A percentile compares a stretch with the other conserved stretches of the same genome.
Evolutionary conservation across 2,888 invertebrate species (phyloP).

Genomic region (Cybosia mesomella): DNA sequence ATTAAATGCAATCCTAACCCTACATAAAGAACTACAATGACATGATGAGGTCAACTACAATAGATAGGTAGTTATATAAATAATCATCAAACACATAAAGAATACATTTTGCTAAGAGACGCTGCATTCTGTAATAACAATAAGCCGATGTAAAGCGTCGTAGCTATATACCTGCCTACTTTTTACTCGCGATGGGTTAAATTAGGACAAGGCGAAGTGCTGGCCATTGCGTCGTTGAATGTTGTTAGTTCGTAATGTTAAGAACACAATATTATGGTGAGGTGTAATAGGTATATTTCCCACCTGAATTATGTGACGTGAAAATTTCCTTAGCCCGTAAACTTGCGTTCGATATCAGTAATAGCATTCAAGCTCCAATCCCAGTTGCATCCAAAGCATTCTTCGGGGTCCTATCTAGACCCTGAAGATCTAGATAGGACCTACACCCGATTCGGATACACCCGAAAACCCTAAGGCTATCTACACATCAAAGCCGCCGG

Average conservation of each 20-base stretch:
- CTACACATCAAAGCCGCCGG: too few species aligned
- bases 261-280: slow-evolving; percentile 3
- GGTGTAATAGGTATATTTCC: not conserved
- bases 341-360: not conserved
- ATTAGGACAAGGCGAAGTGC: slow-evolving; percentile 72
- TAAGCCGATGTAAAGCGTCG: slow-evolving; percentile 62
- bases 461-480: too few species aligned
- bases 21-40: not conserved
- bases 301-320: not conserved
- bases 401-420: too few species aligned
- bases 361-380: too few species aligned
- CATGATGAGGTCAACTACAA: slow-evolving; percentile 12
- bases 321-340: not conserved
- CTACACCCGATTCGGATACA: too few species aligned
- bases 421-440: too few species aligned
- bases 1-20: not conserved
- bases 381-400: too few species aligned
- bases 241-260: slow-evolving; percentile 14
- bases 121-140: slow-evolving; percentile 48
- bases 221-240: slow-evolving; percentile 23
- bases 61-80: not conserved
- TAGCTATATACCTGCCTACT: slow-evolving; percentile 43
- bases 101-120: slow-evolving; percentile 38
- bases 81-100: slow-evolving; percentile 25
- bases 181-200: slow-evolving; percentile 46